Base-by-base conservation (phyloP, 2,797 vertebrate species). In the Rhabdophis nuchalis region DNA sequence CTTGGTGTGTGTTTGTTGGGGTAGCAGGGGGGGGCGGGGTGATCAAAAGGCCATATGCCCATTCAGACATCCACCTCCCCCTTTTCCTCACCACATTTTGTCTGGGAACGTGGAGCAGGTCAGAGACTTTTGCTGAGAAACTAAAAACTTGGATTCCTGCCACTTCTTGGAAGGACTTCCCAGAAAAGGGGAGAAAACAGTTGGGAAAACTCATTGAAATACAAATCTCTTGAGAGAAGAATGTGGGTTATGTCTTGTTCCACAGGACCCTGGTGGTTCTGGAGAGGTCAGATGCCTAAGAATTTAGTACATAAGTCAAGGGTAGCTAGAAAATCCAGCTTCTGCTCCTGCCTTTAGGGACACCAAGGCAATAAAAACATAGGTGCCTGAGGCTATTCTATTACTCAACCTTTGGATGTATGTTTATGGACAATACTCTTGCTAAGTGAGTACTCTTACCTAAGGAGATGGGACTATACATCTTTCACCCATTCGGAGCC, bases 101-200 rank as follows among this genome's bases (percentile, higher is more conserved):
- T 36, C 72, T 57, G 90, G 36, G 77, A 85, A 58, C n/a, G 13
- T 1, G 1, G 57, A 64, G 18, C 0, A 56, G 13, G 18, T 32
- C 58, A 94, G 52, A 72, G 1, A 53, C 2, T 93, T 54, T 93
- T 50, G 32, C 56, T 50, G 41, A 94, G 77, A 72, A 32, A 86
- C 23, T 56, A 46, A 77, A 52, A 11, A 12, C 27, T n/a, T 87
- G 82, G 82, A 87, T 18, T 50, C 86, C 29, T 32, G 90, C 72
- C 54, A 87, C 41, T 41, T 89, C 82, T 82, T 36, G 5, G 52
- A 41, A 92, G 50, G 27, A 23, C 25, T 93, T 77, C 90, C 41
- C 92, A 93, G 92, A 41, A 46, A 41, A 82, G 72, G 36, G 36
- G 9, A 46, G 4, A 87, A 50, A 95, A 61, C 77, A 61, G n/a